A percentile compares a stretch with the other conserved stretches of the same genome.
These are phyloP conservation scores for Phallusia fumigata DNA, from an alignment of 23 tunicate species.

Conservation along the genomic window DNA sequence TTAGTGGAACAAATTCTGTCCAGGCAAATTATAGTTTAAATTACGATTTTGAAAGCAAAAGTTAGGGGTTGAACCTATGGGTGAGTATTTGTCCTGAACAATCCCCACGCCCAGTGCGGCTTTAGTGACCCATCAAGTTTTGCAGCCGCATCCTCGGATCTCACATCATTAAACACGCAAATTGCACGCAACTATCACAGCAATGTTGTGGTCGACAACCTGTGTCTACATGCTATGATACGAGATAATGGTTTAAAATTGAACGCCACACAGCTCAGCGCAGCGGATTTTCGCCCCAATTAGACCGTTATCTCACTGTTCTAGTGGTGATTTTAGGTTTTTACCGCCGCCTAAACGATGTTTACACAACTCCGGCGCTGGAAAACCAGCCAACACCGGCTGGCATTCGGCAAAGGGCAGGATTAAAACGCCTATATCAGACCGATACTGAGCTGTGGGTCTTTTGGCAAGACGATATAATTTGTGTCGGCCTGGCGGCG, in stretches of 20 bases:
- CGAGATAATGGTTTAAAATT: not conserved
- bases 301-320: slow-evolving; percentile 7
- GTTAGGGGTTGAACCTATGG: too few relatives aligned
- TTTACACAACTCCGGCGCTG: not conserved
- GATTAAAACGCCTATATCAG: too few relatives aligned
- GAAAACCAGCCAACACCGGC: not conserved
- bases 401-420: not conserved
- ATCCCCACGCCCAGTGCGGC: too few relatives aligned
- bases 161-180: not conserved
- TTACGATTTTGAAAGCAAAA: too few relatives aligned
- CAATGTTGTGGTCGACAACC: not conserved
- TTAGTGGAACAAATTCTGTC: too few relatives aligned
- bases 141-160: not conserved
- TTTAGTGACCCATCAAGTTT: not conserved
- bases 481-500: not conserved
- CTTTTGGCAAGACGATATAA: slow-evolving; percentile 1
- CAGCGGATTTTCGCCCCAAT: not conserved
- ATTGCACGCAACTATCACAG: not conserved
- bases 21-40: too few relatives aligned
- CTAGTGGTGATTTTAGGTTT: not conserved
- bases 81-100: too few relatives aligned
- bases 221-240: not conserved
- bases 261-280: not conserved
- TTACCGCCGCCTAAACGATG: slow-evolving; percentile 9
- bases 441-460: too few relatives aligned